Evolutionary conservation across 2,888 invertebrate genomes (phyloP).

Genomic region (Plagodis dolabraria): DNA sequence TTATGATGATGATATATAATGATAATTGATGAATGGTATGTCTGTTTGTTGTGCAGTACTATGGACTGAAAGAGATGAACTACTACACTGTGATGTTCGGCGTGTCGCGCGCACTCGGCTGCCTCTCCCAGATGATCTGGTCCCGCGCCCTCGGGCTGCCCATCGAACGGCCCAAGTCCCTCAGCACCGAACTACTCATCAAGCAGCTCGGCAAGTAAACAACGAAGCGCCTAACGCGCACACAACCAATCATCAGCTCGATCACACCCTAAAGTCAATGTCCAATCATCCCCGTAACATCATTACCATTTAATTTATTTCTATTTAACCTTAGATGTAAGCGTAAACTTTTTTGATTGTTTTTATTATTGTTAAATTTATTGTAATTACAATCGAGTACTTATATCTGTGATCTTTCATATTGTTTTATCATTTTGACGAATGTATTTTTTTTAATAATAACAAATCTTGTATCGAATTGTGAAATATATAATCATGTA

Average conservation of each 20-base stretch:
- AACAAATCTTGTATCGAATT: slow-evolving; percentile 14
- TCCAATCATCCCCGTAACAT: slow-evolving; percentile 4
- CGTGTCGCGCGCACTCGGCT: slow-evolving; percentile 94
- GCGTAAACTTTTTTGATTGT: slow-evolving; percentile 53
- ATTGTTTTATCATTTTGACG: slow-evolving; percentile 44
- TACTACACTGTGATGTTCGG: slow-evolving; percentile 97
- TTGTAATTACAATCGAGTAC: slow-evolving; percentile 49
- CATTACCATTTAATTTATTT: slow-evolving; percentile 16
- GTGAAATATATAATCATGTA: slow-evolving; percentile 13
- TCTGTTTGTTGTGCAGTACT: slow-evolving; percentile 86
- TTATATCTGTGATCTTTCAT: slow-evolving; percentile 60
- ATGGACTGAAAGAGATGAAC: slow-evolving; percentile 95
- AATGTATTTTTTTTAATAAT: slow-evolving; percentile 28
- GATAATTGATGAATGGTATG: too few relatives aligned
- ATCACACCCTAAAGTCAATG: slow-evolving; percentile 24
- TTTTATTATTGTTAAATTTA: slow-evolving; percentile 48
- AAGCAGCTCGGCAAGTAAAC: slow-evolving; percentile 71
- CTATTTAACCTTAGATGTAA: slow-evolving; percentile 46
- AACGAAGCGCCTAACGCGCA: not conserved
- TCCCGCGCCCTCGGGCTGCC: slow-evolving; percentile 94
- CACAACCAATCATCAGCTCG: not conserved
- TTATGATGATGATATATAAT: not conserved
- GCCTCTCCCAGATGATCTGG: slow-evolving; percentile 93
- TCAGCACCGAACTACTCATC: slow-evolving; percentile 88
- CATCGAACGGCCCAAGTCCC: slow-evolving; percentile 94